Percentiles rank a stretch among this genome's conserved stretches.
phyloP scores from a whole-genome alignment of 2,797 vertebrate genomes.

The Taenioides sp. region DNA sequence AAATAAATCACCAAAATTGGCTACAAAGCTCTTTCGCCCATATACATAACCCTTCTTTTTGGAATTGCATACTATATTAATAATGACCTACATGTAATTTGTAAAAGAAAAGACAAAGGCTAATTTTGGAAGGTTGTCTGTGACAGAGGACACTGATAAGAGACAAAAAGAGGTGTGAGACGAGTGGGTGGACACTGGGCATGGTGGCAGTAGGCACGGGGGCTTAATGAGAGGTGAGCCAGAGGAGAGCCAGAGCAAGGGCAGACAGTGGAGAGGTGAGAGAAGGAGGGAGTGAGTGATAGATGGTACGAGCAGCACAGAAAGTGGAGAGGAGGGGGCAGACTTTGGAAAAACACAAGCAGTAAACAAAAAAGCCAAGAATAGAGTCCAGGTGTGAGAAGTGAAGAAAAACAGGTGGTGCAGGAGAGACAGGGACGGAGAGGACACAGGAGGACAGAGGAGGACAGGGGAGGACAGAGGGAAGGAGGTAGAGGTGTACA shows the following conservation, averaged over 20 bases:
- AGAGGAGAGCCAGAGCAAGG: constrained; percentile 76
- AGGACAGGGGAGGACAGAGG: constrained; percentile 24
- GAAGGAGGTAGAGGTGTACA: constrained; percentile 24
- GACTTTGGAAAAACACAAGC: constrained; percentile 65
- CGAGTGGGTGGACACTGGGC: constrained; percentile 73
- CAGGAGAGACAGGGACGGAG: constrained; percentile 43
- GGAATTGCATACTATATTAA: background rate
- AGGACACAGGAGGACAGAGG: constrained; percentile 45
- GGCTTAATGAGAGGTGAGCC: constrained; percentile 79
- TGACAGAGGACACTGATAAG: constrained; percentile 47
- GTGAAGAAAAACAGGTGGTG: constrained; percentile 58
- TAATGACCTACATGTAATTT: constrained; percentile 4
- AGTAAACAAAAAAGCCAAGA: constrained; percentile 73
- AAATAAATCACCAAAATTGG: background rate
- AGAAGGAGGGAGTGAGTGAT: constrained; percentile 74
- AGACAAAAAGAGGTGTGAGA: constrained; percentile 66
- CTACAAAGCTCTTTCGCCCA: background rate
- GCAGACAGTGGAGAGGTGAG: constrained; percentile 68
- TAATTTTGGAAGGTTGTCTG: constrained; percentile 15
- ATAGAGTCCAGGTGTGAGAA: constrained; percentile 71
- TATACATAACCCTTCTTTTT: background rate
- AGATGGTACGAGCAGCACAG: constrained; percentile 58
- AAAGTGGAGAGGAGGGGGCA: constrained; percentile 42
- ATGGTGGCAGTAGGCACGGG: constrained; percentile 69
- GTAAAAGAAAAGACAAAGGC: constrained; percentile 21